A percentile compares a stretch with the other conserved stretches of the same genome.
phyloP scores from a whole-genome alignment of 2,113 vertebrate species.

The Barbus barbus region DNA sequence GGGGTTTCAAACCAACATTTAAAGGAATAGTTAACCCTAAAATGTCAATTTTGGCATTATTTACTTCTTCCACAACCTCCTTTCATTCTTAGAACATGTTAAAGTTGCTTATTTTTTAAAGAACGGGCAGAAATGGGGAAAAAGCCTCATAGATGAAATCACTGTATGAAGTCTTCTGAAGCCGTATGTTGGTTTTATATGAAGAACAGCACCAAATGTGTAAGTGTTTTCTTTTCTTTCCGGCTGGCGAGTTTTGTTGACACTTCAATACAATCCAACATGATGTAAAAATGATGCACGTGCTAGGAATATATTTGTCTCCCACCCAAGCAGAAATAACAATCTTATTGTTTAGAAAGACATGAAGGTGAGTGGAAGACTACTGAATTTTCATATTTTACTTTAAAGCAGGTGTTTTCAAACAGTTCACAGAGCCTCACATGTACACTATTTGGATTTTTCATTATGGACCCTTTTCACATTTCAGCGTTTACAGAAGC shows the following conservation, averaged over 20 bases:
- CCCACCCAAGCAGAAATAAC: neutral
- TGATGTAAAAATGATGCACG: too few species aligned
- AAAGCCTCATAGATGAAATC: too few species aligned
- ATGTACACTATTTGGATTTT: neutral
- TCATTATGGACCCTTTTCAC: neutral
- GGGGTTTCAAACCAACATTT: too few species aligned
- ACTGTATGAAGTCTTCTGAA: too few species aligned
- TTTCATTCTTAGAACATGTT: too few species aligned
- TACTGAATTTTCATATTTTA: neutral
- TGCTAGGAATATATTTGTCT: neutral
- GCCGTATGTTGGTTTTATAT: too few species aligned
- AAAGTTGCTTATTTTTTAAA: too few species aligned
- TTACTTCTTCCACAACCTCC: neutral
- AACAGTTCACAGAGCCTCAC: too few species aligned
- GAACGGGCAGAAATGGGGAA: too few species aligned
- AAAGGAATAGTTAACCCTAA: neutral
- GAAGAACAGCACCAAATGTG: too few species aligned
- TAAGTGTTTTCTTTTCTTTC: neutral
- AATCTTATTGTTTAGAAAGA: neutral
- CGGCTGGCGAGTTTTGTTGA: neutral
- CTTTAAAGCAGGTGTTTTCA: neutral
- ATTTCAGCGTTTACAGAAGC: neutral
- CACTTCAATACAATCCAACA: too few species aligned
- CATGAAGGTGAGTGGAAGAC: neutral
- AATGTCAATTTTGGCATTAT: neutral